These are phyloP conservation scores for Xiphorhynchus erythropygius DNA, from an alignment of 2,797 vertebrate genomes.

Conservation along the genomic window DNA sequence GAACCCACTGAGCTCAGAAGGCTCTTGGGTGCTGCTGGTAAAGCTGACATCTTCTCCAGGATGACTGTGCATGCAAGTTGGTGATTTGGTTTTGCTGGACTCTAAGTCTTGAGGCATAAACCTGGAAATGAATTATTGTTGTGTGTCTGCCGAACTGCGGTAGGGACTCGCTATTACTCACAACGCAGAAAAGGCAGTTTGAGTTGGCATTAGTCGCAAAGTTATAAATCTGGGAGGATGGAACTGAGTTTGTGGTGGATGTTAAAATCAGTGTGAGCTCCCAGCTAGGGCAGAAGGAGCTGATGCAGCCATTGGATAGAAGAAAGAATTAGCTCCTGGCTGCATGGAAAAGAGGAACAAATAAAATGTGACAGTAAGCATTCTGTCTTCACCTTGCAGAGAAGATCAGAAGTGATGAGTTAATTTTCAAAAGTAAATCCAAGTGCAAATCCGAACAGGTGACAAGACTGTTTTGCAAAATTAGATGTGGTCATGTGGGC, in stretches of 20 bases:
- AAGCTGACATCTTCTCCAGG: neutral
- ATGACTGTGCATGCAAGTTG: neutral
- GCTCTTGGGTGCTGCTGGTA: neutral
- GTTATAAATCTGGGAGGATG: slow-evolving; percentile 6
- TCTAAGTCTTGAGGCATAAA: neutral
- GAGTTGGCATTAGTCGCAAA: neutral
- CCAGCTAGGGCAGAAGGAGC: neutral
- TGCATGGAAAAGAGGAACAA: neutral
- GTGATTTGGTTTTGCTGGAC: neutral
- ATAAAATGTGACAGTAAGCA: neutral
- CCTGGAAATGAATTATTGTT: neutral
- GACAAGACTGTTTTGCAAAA: neutral
- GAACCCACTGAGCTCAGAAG: neutral
- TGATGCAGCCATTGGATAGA: neutral
- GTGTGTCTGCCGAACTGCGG: neutral
- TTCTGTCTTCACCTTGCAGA: neutral
- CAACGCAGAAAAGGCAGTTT: neutral
- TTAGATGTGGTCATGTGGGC: neutral
- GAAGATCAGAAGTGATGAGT: neutral
- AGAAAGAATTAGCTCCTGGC: neutral
- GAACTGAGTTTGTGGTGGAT: neutral
- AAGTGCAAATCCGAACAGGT: neutral
- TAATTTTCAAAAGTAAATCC: slow-evolving; percentile 25
- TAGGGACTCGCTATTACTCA: neutral
- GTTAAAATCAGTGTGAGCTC: neutral